These are phyloP conservation scores for Stichopus chloronotus DNA, from an alignment of 35 echinoderm and acorn worm genomes.

Conservation along the genomic window DNA sequence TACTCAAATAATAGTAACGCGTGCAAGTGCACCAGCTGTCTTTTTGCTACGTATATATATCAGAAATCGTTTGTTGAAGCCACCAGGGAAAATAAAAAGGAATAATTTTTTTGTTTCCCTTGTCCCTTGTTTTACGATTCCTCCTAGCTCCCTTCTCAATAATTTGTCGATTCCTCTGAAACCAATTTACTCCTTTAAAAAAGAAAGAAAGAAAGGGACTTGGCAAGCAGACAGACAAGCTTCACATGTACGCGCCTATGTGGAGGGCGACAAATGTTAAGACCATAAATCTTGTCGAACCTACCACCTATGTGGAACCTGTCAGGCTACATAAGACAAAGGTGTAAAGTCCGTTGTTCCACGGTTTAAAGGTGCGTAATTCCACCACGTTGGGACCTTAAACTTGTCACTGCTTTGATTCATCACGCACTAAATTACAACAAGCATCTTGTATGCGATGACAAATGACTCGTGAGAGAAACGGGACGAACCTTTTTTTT, in stretches of 20 bases:
- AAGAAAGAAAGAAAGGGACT: no score
- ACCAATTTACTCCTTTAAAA: no score
- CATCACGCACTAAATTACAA: conserved; percentile 18
- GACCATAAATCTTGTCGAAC: conserved; percentile 23
- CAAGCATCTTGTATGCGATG: background rate
- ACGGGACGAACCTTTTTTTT: background rate
- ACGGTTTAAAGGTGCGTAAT: conserved; percentile 1
- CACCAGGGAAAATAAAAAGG: no score
- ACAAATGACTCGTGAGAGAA: conserved; percentile 26
- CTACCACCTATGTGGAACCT: background rate
- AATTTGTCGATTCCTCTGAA: no score
- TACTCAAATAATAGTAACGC: no score
- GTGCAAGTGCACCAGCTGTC: no score
- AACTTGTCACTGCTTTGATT: conserved; percentile 43
- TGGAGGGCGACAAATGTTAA: background rate
- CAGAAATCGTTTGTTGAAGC: no score
- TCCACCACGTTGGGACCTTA: conserved; percentile 37
- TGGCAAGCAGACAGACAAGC: no score
- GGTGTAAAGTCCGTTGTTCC: conserved; percentile 45
- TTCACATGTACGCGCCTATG: background rate
- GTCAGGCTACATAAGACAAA: background rate
- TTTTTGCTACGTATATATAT: no score
- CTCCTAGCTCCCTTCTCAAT: no score
- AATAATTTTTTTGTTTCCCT: no score
- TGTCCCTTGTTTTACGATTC: no score